Percentiles rank a stretch among this genome's conserved stretches.
Conservation (phyloP, 2,888 invertebrate species). For the Lithodes maja region DNA sequence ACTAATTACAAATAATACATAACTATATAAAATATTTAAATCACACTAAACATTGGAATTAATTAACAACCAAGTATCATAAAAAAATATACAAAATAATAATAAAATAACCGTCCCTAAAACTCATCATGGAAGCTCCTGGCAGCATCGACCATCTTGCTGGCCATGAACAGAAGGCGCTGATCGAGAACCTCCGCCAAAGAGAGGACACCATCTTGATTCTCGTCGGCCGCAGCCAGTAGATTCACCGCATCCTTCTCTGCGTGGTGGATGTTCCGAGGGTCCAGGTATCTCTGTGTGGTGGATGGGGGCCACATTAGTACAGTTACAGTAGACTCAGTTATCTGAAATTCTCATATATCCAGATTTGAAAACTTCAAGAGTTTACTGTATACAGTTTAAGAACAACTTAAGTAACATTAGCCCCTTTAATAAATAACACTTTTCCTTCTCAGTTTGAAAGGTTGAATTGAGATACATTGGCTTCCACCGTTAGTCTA, state of each 20-base stretch:
- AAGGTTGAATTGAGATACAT: no score
- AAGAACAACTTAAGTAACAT: not conserved
- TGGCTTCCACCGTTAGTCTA: no score
- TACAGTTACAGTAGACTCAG: not conserved
- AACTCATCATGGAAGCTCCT: constrained; percentile 70
- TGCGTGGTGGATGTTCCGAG: constrained; percentile 68
- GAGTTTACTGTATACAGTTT: no score
- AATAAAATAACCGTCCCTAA: not conserved
- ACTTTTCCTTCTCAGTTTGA: no score
- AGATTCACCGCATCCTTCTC: constrained; percentile 63
- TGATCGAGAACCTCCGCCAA: constrained; percentile 61
- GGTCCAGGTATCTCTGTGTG: constrained; percentile 64
- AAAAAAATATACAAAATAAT: not conserved
- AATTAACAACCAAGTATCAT: not conserved
- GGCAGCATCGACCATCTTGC: constrained; percentile 71
- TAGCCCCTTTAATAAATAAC: no score
- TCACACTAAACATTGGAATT: no score
- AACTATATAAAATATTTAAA: no score
- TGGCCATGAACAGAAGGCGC: constrained; percentile 56
- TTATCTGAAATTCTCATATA: no score
- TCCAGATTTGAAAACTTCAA: no score
- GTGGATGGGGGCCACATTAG: not conserved
- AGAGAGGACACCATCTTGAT: constrained; percentile 62
- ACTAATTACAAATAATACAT: no score
- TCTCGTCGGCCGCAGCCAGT: constrained; percentile 55